Base-by-base conservation (phyloP, 2,797 vertebrate genomes). In the Chrosomus eos region DNA sequence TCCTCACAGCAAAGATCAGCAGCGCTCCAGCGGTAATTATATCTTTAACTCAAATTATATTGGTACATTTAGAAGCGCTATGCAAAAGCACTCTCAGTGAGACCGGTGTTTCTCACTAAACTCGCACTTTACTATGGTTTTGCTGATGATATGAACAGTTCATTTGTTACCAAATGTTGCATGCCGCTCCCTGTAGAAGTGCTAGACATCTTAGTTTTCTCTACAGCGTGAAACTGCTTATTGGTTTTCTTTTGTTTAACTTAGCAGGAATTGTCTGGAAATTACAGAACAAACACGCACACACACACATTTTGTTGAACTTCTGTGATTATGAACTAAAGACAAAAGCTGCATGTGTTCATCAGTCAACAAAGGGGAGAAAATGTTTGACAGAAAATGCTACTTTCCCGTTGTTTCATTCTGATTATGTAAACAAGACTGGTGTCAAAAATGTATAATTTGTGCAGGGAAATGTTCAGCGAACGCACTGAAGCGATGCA, bases 21-120 rank as follows among this genome's bases (percentile, higher is more conserved):
- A 38, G 66, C 4, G 53, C 75, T 84, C 40, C 67, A 72, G 66
- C 23, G 5, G 83, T 84, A 84, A 84, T 84, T 84, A 71, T 16
- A 71, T 72, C 38, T 77, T 84, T 79, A 84, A 79, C 75, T 84
- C 64, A 71, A 80, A 71, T 79, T 84, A 84, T 79, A 84, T 79
- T 71, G 66, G 83, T 72, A 70, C 75, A 72, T 79, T 84, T 72
- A 51, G 83, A 79, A 84, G 26, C 7, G 23, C 66, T 79, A 48
- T 7, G 4, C 51, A 31, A 55, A 71, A 71, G 36, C 11, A 14
- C 48, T 79, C 40, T 48, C 16, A 72, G 16, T 40, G 66, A 84
- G 83, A 79, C 53, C 53, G 14, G 16, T 9, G 38, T 79, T 79
- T 72, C 48, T 43, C 19, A 5, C 73, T 77, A 68, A 77, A 83